Percentiles rank a stretch among this genome's conserved stretches.
These are phyloP conservation scores for Andrena chrysosceles DNA, from an alignment of 2,888 invertebrate genomes.

Conservation along the genomic window DNA sequence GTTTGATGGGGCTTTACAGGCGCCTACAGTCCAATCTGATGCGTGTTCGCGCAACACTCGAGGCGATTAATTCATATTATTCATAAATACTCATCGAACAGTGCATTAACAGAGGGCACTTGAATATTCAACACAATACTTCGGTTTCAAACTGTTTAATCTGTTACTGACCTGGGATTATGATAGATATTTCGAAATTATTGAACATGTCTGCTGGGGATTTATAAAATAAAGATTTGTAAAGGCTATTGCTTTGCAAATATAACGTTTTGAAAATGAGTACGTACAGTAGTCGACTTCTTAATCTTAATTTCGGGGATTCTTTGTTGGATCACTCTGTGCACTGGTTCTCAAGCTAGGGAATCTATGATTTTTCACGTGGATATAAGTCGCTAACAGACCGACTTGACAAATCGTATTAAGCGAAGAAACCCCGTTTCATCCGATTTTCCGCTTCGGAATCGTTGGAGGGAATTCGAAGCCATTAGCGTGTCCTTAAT, in stretches of 20 bases:
- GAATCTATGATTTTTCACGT: not conserved
- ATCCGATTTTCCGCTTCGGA: slow-evolving; percentile 23
- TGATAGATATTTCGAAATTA: too few relatives aligned
- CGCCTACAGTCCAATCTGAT: not conserved
- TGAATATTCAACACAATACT: not conserved
- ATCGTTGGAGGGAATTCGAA: slow-evolving; percentile 36
- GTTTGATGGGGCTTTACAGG: not conserved
- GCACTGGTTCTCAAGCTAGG: not conserved
- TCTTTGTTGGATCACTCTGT: not conserved
- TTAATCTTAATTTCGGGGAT: not conserved
- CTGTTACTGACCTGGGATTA: too few relatives aligned
- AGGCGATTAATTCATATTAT: not conserved
- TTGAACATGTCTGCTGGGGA: not conserved
- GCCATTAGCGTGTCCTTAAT: slow-evolving; percentile 48
- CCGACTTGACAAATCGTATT: slow-evolving; percentile 22
- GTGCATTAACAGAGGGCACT: not conserved
- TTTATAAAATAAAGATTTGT: too few relatives aligned
- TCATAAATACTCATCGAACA: not conserved
- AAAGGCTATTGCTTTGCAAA: too few relatives aligned
- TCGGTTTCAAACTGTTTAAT: not conserved
- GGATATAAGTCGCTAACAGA: not conserved
- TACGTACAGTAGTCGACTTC: too few relatives aligned
- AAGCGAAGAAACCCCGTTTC: not conserved
- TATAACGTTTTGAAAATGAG: too few relatives aligned
- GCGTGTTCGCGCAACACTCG: not conserved